These are phyloP conservation scores for Leptobrachium ailaonicum DNA, from an alignment of 2,113 vertebrate species.

Conservation along the genomic window DNA sequence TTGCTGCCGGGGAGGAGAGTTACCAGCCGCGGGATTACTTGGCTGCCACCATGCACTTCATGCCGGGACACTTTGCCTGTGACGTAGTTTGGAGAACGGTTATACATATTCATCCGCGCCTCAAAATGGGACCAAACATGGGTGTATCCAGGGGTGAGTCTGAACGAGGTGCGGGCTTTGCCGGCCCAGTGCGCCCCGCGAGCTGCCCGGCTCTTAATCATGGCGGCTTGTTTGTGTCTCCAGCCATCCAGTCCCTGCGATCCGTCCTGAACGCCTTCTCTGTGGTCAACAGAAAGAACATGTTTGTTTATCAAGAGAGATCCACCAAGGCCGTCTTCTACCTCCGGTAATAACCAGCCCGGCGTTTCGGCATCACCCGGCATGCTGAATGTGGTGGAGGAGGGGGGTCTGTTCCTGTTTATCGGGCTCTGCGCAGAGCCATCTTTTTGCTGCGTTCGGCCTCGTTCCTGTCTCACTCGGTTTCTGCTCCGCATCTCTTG, in stretches of 20 bases:
- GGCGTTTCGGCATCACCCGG: too few species aligned
- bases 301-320: conserved; percentile 98
- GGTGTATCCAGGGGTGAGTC: conserved; percentile 85
- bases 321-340: conserved; percentile 96
- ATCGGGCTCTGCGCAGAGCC: too few species aligned
- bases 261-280: conserved; percentile 95
- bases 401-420: too few species aligned
- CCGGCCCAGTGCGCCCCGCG: too few species aligned
- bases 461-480: background rate
- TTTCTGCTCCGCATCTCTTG: background rate
- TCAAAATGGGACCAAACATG: conserved; percentile 97
- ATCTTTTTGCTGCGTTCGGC: too few species aligned
- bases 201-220: too few species aligned
- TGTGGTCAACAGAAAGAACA: conserved; percentile 96
- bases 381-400: too few species aligned
- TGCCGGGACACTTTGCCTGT: conserved; percentile 94
- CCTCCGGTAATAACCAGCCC: conserved; percentile 68
- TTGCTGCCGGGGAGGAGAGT: conserved; percentile 90
- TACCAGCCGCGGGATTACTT: conserved; percentile 91
- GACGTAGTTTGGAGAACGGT: conserved; percentile 93
- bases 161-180: too few species aligned
- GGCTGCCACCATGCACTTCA: conserved; percentile 97
- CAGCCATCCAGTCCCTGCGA: conserved; percentile 93
- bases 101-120: conserved; percentile 92
- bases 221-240: conserved; percentile 3